These are phyloP conservation scores for Brachionus koreanus DNA, from an alignment of 1,140 invertebrate species.

Conservation along the genomic window DNA sequence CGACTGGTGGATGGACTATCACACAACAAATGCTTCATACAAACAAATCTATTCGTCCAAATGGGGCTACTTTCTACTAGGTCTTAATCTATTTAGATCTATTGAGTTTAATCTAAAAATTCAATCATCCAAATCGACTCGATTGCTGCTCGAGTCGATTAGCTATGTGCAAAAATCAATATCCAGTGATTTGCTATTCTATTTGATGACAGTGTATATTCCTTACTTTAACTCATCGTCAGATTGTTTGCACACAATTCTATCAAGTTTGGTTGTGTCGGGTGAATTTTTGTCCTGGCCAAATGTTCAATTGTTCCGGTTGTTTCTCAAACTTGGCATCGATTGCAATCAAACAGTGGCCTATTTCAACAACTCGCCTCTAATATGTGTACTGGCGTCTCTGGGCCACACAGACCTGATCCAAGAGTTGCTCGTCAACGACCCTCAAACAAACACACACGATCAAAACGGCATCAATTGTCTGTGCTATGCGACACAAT, in stretches of 20 bases:
- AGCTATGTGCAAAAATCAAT: not conserved
- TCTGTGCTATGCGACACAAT: slow-evolving; percentile 29
- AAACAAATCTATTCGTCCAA: not conserved
- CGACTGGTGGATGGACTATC: slow-evolving; percentile 9
- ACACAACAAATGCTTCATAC: not conserved
- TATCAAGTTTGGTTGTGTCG: slow-evolving; percentile 74
- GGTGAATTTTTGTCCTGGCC: slow-evolving; percentile 79
- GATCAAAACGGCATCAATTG: slow-evolving; percentile 39
- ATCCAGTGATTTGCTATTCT: not conserved
- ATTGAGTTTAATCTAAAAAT: slow-evolving; percentile 45
- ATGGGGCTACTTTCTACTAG: slow-evolving; percentile 21
- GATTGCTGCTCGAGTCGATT: not conserved
- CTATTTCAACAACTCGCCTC: slow-evolving; percentile 52
- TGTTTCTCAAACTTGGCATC: slow-evolving; percentile 53
- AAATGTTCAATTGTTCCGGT: slow-evolving; percentile 72
- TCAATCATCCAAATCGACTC: not conserved
- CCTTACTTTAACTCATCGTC: slow-evolving; percentile 51
- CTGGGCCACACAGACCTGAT: slow-evolving; percentile 81
- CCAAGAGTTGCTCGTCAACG: slow-evolving; percentile 66
- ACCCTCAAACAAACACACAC: slow-evolving; percentile 66
- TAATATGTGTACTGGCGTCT: slow-evolving; percentile 56
- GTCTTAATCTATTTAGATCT: not conserved
- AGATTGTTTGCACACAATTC: slow-evolving; percentile 70
- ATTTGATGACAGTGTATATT: not conserved
- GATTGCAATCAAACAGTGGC: slow-evolving; percentile 51